A percentile compares a stretch with the other conserved stretches of the same genome.
Evolutionary conservation across 2,113 vertebrate species (phyloP).

Genomic region (Ariopsis seemanni): DNA sequence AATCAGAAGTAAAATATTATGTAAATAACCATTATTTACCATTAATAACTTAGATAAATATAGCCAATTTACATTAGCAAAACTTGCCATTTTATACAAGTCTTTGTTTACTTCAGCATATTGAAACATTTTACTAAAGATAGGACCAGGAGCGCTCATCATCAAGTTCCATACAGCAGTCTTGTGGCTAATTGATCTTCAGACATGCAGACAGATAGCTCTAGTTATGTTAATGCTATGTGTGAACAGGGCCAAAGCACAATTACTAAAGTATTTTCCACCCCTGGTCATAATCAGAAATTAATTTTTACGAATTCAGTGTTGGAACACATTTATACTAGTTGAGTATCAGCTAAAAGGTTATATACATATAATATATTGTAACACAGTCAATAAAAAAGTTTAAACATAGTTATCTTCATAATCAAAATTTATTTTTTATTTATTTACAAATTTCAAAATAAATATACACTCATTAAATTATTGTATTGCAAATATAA

Average conservation of each 20-base stretch:
- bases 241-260: not conserved
- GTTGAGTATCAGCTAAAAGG: not conserved
- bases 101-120: no score
- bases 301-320: not conserved
- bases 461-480: conserved; percentile 6
- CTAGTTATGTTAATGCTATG: not conserved
- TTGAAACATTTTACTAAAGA: no score
- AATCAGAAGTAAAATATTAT: not conserved
- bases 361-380: no score
- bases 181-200: not conserved
- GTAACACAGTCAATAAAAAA: no score
- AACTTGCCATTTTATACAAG: not conserved
- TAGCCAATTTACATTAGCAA: not conserved
- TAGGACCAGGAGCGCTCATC: not conserved
- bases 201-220: not conserved
- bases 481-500: conserved; percentile 24
- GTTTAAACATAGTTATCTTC: no score
- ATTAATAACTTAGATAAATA: not conserved
- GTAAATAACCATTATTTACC: not conserved
- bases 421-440: no score
- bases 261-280: not conserved
- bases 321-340: not conserved
- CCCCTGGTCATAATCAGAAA: not conserved
- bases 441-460: no score
- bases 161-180: not conserved